These are phyloP conservation scores for Lycopodina hypogea DNA, from an alignment of 37 sponge, comb jelly and placozoan genomes.

Conservation along the genomic window DNA sequence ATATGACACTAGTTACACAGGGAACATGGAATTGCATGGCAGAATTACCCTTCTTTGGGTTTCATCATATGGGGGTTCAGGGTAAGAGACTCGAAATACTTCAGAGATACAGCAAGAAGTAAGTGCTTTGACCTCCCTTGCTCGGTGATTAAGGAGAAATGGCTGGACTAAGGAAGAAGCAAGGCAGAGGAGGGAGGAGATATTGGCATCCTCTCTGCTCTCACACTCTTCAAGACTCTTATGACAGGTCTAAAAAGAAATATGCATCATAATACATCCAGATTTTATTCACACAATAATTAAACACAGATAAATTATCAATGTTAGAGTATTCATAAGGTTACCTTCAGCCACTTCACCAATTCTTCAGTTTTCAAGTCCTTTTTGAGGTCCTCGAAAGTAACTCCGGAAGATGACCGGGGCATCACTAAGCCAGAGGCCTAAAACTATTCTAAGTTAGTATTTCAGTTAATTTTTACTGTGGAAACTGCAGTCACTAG, in stretches of 20 bases:
- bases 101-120: constrained; percentile 71
- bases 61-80: constrained; percentile 80
- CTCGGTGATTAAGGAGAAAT: constrained; percentile 41
- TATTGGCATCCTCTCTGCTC: constrained; percentile 23
- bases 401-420: background rate
- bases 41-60: constrained; percentile 59
- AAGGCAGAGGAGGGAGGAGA: constrained; percentile 4
- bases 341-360: constrained; percentile 70
- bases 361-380: constrained; percentile 59
- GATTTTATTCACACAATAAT: too few relatives aligned
- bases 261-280: too few relatives aligned
- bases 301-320: too few relatives aligned
- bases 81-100: constrained; percentile 74
- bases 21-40: background rate
- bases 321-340: too few relatives aligned
- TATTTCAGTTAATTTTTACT: too few relatives aligned
- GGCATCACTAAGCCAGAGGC: too few relatives aligned
- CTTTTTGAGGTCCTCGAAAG: constrained; percentile 43
- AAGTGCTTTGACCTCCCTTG: constrained; percentile 58
- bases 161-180: constrained; percentile 23
- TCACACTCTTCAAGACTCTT: constrained; percentile 33
- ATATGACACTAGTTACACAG: background rate
- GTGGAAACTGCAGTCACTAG: too few relatives aligned
- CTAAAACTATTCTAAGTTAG: too few relatives aligned
- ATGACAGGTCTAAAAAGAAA: constrained; percentile 11